Evolutionary conservation across 2,113 vertebrate species (phyloP).

Genomic region (Silurus glanis): DNA sequence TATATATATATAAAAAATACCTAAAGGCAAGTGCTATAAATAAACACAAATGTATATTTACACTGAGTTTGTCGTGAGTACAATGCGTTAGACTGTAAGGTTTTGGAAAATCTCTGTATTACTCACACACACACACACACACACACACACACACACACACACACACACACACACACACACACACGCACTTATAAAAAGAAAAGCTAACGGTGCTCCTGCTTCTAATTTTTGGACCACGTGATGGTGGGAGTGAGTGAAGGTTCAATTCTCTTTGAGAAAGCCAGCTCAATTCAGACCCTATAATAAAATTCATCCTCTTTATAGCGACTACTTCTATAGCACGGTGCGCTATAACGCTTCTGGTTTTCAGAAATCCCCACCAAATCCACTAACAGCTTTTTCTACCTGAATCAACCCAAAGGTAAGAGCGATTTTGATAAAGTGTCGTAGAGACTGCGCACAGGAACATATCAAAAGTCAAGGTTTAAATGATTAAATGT

Average conservation of each 20-base stretch:
- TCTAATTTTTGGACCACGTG: slow-evolving; percentile 82
- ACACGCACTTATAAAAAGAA: neutral
- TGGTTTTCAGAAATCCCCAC: slow-evolving; percentile 51
- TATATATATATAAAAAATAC: neutral
- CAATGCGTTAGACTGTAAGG: neutral
- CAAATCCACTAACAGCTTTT: slow-evolving; percentile 49
- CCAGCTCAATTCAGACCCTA: slow-evolving; percentile 69
- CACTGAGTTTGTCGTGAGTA: no score
- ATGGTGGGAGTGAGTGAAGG: slow-evolving; percentile 80
- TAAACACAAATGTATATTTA: neutral
- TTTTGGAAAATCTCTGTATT: slow-evolving; percentile 5
- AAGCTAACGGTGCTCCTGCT: slow-evolving; percentile 76
- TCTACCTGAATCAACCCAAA: slow-evolving; percentile 37
- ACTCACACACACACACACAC: slow-evolving; percentile 44
- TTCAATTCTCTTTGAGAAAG: slow-evolving; percentile 81
- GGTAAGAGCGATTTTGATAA: slow-evolving; percentile 57
- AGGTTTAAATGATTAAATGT: slow-evolving; percentile 1
- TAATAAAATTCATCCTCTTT: slow-evolving; percentile 66
- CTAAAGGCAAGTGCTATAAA: neutral
- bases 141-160: slow-evolving; percentile 46
- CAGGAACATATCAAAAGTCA: neutral
- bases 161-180: slow-evolving; percentile 31
- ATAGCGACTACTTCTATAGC: slow-evolving; percentile 61
- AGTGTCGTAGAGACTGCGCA: slow-evolving; percentile 19
- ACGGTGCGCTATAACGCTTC: slow-evolving; percentile 47